A percentile compares a stretch with the other conserved stretches of the same genome.
Conservation (phyloP, 2,888 invertebrate species). For the Cantharis rustica region DNA sequence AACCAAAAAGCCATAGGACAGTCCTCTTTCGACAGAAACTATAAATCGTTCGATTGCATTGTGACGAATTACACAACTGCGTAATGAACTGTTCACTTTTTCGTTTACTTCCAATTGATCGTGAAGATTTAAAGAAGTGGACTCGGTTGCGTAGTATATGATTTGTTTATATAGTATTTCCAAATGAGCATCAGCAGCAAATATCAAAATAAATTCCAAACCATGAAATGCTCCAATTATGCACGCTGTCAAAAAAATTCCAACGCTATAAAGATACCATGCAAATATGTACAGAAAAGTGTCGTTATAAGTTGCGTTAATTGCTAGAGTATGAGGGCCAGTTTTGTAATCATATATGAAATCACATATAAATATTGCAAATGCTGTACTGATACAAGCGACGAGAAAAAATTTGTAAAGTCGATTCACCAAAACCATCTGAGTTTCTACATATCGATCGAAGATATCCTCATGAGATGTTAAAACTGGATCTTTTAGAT, state of each 20-base stretch:
- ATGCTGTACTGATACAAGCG: not conserved
- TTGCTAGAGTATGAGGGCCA: not conserved
- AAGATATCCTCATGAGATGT: not conserved
- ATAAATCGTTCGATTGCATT: not conserved
- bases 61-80: not conserved
- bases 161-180: not conserved
- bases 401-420: not conserved
- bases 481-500: not conserved
- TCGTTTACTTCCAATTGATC: not conserved
- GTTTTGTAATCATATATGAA: not conserved
- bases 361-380: not conserved
- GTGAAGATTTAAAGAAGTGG: not conserved
- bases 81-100: not conserved
- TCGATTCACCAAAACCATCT: not conserved
- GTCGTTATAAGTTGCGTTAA: not conserved
- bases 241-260: not conserved
- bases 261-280: not conserved
- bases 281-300: not conserved
- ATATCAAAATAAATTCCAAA: not conserved
- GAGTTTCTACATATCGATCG: not conserved
- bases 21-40: not conserved
- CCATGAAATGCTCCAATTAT: not conserved
- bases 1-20: not conserved
- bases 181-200: not conserved
- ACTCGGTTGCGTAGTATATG: not conserved